Percentiles rank a stretch among this genome's conserved stretches.
Conservation (phyloP, 2,113 vertebrate genomes). For the Nettapus auritus region DNA sequence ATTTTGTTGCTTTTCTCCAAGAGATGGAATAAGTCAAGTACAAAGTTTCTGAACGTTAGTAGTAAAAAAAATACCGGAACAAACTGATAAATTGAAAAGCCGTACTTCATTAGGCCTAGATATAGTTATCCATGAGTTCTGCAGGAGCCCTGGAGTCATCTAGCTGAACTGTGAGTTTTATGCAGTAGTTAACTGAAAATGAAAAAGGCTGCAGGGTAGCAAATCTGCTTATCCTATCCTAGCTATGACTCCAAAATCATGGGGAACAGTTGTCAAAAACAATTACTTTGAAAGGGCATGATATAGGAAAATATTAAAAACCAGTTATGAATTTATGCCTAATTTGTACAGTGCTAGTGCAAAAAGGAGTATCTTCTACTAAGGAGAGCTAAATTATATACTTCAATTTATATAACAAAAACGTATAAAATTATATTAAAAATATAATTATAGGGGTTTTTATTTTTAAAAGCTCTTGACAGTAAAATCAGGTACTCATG, state of each 20-base stretch:
- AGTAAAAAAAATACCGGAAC: constrained; percentile 13
- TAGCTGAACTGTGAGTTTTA: constrained; percentile 27
- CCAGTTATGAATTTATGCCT: not conserved
- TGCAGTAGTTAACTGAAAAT: constrained; percentile 19
- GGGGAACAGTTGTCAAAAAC: constrained; percentile 16
- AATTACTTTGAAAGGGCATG: not conserved
- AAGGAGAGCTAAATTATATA: not conserved
- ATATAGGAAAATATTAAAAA: constrained; percentile 10
- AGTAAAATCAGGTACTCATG: not conserved
- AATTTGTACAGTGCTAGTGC: not conserved
- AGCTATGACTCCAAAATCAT: not conserved
- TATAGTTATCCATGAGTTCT: not conserved
- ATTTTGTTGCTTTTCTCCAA: not conserved
- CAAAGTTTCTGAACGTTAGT: not conserved
- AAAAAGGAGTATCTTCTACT: not conserved
- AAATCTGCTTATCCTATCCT: constrained; percentile 19
- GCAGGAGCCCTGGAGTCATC: not conserved
- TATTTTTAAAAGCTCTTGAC: not conserved
- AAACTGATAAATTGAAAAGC: constrained; percentile 24
- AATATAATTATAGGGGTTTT: not conserved
- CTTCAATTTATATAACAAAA: not conserved
- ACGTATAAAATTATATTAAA: not conserved
- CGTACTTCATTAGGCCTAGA: constrained; percentile 16
- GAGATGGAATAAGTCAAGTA: not conserved
- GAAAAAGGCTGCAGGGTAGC: constrained; percentile 10